Percentiles rank a stretch among this genome's conserved stretches.
Evolutionary conservation across 2,888 invertebrate genomes (phyloP).

Genomic region (Brenthis daphne): DNA sequence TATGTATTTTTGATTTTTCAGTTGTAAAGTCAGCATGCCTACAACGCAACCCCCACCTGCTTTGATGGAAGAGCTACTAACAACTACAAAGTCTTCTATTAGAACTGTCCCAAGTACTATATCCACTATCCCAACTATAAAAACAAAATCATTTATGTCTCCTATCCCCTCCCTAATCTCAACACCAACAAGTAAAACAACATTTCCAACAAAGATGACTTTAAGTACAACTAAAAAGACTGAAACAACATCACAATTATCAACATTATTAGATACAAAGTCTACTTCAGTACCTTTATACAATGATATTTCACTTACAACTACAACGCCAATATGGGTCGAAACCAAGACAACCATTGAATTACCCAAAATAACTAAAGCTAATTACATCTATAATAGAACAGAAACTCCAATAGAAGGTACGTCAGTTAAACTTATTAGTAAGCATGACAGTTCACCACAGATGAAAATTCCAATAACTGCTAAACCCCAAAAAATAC

Average conservation of each 20-base stretch:
- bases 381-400: constrained; percentile 47
- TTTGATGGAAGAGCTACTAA: constrained; percentile 65
- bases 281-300: constrained; percentile 35
- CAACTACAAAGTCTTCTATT: constrained; percentile 56
- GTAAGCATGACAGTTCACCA: constrained; percentile 39
- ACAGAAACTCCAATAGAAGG: constrained; percentile 48
- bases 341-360: constrained; percentile 23
- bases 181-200: constrained; percentile 35
- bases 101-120: constrained; percentile 48
- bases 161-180: constrained; percentile 21
- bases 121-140: constrained; percentile 47
- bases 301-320: constrained; percentile 31
- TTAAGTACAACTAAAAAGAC: constrained; percentile 30
- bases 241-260: constrained; percentile 31
- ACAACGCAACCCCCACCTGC: constrained; percentile 57
- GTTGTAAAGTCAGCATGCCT: constrained; percentile 69
- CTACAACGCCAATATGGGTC: constrained; percentile 26
- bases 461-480: constrained; percentile 35
- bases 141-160: constrained; percentile 35
- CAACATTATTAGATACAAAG: constrained; percentile 35
- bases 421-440: constrained; percentile 39
- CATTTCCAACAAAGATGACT: constrained; percentile 30
- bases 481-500: constrained; percentile 31
- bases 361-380: constrained; percentile 37
- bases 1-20: constrained; percentile 50